Base-by-base conservation (phyloP, 2,888 invertebrate genomes). In the Tetragonisca angustula region DNA sequence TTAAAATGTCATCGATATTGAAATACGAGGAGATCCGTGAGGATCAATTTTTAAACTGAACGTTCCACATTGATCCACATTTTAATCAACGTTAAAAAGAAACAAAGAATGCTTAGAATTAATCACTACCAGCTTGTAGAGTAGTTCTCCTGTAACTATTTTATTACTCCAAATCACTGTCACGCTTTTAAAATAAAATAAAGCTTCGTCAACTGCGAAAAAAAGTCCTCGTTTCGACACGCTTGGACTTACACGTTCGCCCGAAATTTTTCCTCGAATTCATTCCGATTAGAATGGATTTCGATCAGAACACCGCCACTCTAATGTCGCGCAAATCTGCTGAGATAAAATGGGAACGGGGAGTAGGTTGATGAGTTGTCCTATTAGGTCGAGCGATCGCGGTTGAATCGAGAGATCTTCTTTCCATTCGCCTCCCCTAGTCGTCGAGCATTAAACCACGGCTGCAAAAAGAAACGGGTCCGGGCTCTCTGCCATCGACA, bases 321-420 rank as follows among this genome's bases (percentile, higher is more conserved):
- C 61, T 92, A 92, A 92, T 92, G 90, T 83, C 87, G 85, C 79
- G 86, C 87, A 86, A 87, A 91, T 89, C 87, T 79, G 69, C 75
- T 75, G 78, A 84, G 87, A 88, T 85, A 87, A 88, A 87, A 86
- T 81, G 89, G 88, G 87, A 90, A 89, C 81, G 81, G 87, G 80
- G 83, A 83, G 85, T 81, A 83, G 84, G 79, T 81, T 80, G 88
- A 87, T 85, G 87, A 86, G 81, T 86, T 81, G 79, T 85, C 86
- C 88, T 86, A 91, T 91, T 89, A 90, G 80, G 77, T 87, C 83
- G 84, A 87, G 84, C 86, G 87, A 87, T 89, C 86, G 87, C 86
- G 84, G 86, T 76, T 83, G 81, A 76, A 86, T 86, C 83, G 81
- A 80, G 62, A 69, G 79, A 87, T 83, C 82, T 81, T 79, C 67